Conservation (phyloP, 1,140 invertebrate species). For the Alviniconcha marisindica region DNA sequence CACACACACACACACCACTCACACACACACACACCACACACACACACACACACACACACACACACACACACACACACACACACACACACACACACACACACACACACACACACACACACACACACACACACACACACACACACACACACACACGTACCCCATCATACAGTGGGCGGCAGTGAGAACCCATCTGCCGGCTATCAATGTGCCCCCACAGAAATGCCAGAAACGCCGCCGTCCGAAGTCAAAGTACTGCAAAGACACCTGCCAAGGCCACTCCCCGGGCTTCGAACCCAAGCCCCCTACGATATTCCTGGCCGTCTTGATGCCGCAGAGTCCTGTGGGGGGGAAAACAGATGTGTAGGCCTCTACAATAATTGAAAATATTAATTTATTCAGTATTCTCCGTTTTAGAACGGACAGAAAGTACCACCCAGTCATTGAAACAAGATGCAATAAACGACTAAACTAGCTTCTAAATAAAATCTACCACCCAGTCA, state of each 20-base stretch:
- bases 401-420: background rate
- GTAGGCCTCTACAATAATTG: background rate
- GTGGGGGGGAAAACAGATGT: background rate
- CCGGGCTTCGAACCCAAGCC: conserved; percentile 35
- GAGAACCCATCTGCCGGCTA: conserved; percentile 43
- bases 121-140: conserved; percentile 36
- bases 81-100: conserved; percentile 32
- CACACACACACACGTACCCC: conserved; percentile 29
- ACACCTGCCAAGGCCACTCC: conserved; percentile 53
- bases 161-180: conserved; percentile 54
- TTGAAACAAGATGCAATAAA: no score
- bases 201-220: conserved; percentile 49
- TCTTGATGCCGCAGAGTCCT: conserved; percentile 36
- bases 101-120: conserved; percentile 46
- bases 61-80: conserved; percentile 39
- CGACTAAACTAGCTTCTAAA: no score
- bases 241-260: conserved; percentile 36
- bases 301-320: conserved; percentile 45
- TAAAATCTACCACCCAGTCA: no score
- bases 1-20: conserved; percentile 12
- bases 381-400: background rate
- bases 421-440: background rate
- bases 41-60: background rate
- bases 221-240: conserved; percentile 26
- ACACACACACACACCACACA: conserved; percentile 15